phyloP scores from a whole-genome alignment of 2,888 invertebrate genomes.

The Watsonalla cultraria region DNA sequence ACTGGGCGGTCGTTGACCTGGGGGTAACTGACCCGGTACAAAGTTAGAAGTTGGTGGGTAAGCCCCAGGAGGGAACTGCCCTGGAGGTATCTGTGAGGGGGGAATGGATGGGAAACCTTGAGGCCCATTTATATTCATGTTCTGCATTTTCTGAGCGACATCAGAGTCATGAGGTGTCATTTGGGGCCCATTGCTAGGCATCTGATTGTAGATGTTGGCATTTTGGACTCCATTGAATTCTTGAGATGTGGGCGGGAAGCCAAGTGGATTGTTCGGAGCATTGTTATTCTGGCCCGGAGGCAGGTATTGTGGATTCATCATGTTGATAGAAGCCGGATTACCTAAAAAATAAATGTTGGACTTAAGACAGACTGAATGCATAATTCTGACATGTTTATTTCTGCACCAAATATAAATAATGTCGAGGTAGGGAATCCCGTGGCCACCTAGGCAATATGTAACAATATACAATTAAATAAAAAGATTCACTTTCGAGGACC shows the following conservation, averaged over 20 bases:
- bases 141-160: constrained; percentile 70
- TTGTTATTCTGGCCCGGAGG: constrained; percentile 72
- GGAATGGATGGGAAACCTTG: constrained; percentile 51
- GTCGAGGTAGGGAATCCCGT: too few species aligned
- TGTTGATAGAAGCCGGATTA: constrained; percentile 42
- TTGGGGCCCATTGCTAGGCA: constrained; percentile 48
- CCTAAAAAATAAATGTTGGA: constrained; percentile 30
- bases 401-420: too few species aligned
- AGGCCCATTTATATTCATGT: constrained; percentile 62
- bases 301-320: constrained; percentile 74
- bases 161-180: constrained; percentile 45
- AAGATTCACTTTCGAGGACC: too few species aligned
- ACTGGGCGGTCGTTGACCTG: constrained; percentile 24
- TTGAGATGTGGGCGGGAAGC: constrained; percentile 54
- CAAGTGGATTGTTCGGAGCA: constrained; percentile 57
- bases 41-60: constrained; percentile 49
- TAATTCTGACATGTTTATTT: too few species aligned
- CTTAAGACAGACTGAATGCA: neutral
- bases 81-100: constrained; percentile 52
- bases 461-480: too few species aligned
- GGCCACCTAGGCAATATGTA: too few species aligned
- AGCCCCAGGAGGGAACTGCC: constrained; percentile 43
- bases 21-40: constrained; percentile 33
- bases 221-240: constrained; percentile 66
- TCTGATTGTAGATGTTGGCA: constrained; percentile 55